phyloP scores from a whole-genome alignment of 2,113 vertebrate genomes.

The Hipposideros armiger region DNA sequence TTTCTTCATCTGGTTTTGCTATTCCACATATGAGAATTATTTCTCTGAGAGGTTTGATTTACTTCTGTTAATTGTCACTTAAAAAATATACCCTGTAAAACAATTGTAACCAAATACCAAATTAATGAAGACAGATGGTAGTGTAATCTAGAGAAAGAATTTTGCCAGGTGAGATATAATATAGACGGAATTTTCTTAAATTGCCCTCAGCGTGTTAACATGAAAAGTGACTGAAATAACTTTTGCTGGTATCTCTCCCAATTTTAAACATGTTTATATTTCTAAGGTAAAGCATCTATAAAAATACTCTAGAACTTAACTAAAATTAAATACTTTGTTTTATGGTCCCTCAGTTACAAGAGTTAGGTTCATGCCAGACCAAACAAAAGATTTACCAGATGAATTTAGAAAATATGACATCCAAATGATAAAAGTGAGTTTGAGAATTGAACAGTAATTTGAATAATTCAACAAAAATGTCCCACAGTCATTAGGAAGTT shows the following conservation, averaged over 20 bases:
- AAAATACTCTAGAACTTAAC: constrained; percentile 71
- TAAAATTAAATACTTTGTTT: constrained; percentile 77
- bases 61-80: constrained; percentile 84
- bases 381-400: constrained; percentile 40
- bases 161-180: constrained; percentile 14
- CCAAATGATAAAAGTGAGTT: background rate
- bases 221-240: constrained; percentile 72
- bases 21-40: constrained; percentile 82
- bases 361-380: background rate
- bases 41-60: constrained; percentile 86
- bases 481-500: background rate
- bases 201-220: constrained; percentile 71
- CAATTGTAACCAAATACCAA: constrained; percentile 84
- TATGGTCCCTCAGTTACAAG: constrained; percentile 37
- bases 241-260: background rate
- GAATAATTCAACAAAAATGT: constrained; percentile 22
- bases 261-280: constrained; percentile 17
- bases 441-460: constrained; percentile 4
- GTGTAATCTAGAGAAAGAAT: constrained; percentile 76
- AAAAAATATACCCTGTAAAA: constrained; percentile 84
- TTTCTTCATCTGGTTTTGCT: constrained; percentile 82
- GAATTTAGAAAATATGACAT: background rate
- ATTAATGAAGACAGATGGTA: constrained; percentile 87
- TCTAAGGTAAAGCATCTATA: constrained; percentile 36
- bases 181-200: constrained; percentile 67